phyloP scores from a whole-genome alignment of 2,888 invertebrate species.

The Ormyrus thymus region DNA sequence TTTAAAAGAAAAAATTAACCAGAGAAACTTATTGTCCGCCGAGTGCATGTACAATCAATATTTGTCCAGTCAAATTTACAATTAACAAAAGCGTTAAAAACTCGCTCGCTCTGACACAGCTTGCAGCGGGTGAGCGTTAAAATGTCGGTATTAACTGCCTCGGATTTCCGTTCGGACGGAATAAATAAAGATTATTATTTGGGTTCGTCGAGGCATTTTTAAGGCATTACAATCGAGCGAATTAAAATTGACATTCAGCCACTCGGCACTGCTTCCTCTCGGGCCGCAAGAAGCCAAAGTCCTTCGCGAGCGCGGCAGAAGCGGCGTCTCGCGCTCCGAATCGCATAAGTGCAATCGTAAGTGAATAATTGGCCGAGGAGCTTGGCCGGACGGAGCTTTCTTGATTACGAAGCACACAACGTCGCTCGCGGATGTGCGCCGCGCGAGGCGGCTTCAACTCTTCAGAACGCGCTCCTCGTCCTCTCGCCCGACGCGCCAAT shows the following conservation, averaged over 20 bases:
- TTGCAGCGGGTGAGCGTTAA: too few species aligned
- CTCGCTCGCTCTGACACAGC: too few species aligned
- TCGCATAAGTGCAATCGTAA: slow-evolving; percentile 47
- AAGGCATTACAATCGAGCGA: too few species aligned
- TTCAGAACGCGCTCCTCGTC: background rate
- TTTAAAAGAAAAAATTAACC: slow-evolving; percentile 6
- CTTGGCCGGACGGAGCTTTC: slow-evolving; percentile 22
- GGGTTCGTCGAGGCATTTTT: too few species aligned
- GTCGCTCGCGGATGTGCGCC: slow-evolving; percentile 2
- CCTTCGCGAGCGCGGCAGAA: background rate
- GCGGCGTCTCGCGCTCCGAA: slow-evolving; percentile 10
- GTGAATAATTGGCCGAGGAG: slow-evolving; percentile 46
- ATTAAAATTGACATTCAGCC: too few species aligned
- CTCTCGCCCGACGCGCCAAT: slow-evolving; percentile 6
- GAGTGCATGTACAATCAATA: background rate
- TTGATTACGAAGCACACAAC: slow-evolving; percentile 25
- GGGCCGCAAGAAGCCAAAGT: too few species aligned
- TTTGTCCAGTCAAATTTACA: too few species aligned
- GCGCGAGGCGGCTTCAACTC: slow-evolving; percentile 7
- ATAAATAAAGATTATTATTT: too few species aligned
- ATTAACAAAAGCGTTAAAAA: too few species aligned
- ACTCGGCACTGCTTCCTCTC: too few species aligned
- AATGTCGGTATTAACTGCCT: too few species aligned
- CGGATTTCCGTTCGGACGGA: too few species aligned
- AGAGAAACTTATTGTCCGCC: slow-evolving; percentile 12